Percentiles rank a stretch among this genome's conserved stretches.
phyloP scores from a whole-genome alignment of 2,797 vertebrate genomes.

The Paguma larvata region DNA sequence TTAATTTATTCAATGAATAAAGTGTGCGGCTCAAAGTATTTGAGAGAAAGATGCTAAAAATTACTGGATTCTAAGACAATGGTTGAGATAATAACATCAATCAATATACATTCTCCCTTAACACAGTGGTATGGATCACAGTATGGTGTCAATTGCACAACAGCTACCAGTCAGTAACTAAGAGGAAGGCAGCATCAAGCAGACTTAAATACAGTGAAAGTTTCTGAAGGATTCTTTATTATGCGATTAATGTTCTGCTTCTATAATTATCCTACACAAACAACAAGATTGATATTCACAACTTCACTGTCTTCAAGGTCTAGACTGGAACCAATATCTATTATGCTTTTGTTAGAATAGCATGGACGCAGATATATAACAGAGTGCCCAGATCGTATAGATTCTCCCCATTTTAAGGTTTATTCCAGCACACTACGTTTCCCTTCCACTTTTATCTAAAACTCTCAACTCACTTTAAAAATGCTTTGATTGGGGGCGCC shows the following conservation, averaged over 20 bases:
- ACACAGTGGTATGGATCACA: not conserved
- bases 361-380: not conserved
- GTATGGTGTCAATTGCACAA: not conserved
- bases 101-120: not conserved
- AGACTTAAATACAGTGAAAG: not conserved
- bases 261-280: not conserved
- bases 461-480: conserved; percentile 8
- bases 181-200: not conserved
- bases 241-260: not conserved
- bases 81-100: not conserved
- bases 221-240: not conserved
- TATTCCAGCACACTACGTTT: not conserved
- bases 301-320: not conserved
- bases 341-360: not conserved
- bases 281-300: not conserved
- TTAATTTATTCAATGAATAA: not conserved
- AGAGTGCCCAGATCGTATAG: not conserved
- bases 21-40: not conserved
- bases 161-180: not conserved
- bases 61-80: not conserved
- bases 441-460: not conserved
- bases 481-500: not conserved
- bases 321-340: not conserved
- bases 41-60: not conserved
- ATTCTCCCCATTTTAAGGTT: not conserved